phyloP scores from a whole-genome alignment of 2,113 vertebrate genomes.

The Ardeotis arabs region DNA sequence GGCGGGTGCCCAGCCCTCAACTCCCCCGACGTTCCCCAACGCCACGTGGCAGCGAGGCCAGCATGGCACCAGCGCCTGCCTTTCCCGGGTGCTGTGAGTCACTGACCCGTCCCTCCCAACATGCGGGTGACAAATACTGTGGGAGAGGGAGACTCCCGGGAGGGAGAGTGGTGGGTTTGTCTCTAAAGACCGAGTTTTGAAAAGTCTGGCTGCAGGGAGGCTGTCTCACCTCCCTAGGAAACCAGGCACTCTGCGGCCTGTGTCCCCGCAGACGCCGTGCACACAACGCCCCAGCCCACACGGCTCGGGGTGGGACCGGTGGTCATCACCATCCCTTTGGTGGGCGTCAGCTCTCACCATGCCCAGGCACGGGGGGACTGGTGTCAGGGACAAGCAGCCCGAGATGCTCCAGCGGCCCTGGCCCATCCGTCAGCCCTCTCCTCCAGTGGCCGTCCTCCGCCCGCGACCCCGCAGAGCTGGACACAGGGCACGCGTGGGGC shows the following conservation, averaged over 20 bases:
- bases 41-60: neutral
- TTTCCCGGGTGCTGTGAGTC: neutral
- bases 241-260: neutral
- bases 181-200: neutral
- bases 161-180: neutral
- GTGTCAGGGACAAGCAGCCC: neutral
- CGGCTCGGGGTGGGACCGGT: neutral
- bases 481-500: neutral
- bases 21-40: neutral
- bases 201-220: neutral
- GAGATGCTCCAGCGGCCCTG: neutral
- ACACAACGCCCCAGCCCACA: neutral
- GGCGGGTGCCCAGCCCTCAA: neutral
- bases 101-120: neutral
- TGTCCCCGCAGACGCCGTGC: neutral
- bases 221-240: neutral
- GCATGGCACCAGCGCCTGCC: neutral
- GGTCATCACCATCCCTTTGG: neutral
- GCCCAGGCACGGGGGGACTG: neutral
- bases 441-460: neutral
- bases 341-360: neutral
- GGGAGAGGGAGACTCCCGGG: neutral
- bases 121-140: neutral
- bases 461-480: neutral
- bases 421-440: neutral